Percentiles rank a stretch among this genome's conserved stretches.
Conservation (phyloP, 2,797 vertebrate species). For the Natrix natrix region DNA sequence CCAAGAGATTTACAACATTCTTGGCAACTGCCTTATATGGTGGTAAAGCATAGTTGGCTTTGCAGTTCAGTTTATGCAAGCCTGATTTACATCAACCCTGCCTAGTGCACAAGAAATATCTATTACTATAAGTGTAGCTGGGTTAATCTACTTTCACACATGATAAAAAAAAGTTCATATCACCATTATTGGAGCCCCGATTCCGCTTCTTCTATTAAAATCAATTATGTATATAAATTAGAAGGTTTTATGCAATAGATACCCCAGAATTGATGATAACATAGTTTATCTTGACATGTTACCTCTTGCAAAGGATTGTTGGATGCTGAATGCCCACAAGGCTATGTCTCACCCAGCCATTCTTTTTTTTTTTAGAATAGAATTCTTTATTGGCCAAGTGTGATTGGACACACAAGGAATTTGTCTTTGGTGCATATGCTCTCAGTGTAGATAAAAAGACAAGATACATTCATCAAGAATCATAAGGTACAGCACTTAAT, state of each 20-base stretch:
- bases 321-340: not conserved
- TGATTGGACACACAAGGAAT: too few species aligned
- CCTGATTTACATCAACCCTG: not conserved
- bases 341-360: not conserved
- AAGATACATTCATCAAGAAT: too few species aligned
- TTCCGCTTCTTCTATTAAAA: not conserved
- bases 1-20: not conserved
- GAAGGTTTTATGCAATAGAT: not conserved
- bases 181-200: not conserved
- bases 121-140: not conserved
- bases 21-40: not conserved
- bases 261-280: not conserved
- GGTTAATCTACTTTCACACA: not conserved
- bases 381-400: too few species aligned
- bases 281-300: not conserved
- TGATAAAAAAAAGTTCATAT: not conserved
- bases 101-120: not conserved
- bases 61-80: not conserved
- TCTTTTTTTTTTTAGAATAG: not conserved
- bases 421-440: too few species aligned
- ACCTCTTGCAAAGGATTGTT: not conserved
- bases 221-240: not conserved
- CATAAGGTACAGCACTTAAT: too few species aligned
- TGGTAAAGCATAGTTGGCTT: not conserved
- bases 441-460: too few species aligned